Conservation (phyloP, 2,888 invertebrate species). For the Dasypogon diadema region DNA sequence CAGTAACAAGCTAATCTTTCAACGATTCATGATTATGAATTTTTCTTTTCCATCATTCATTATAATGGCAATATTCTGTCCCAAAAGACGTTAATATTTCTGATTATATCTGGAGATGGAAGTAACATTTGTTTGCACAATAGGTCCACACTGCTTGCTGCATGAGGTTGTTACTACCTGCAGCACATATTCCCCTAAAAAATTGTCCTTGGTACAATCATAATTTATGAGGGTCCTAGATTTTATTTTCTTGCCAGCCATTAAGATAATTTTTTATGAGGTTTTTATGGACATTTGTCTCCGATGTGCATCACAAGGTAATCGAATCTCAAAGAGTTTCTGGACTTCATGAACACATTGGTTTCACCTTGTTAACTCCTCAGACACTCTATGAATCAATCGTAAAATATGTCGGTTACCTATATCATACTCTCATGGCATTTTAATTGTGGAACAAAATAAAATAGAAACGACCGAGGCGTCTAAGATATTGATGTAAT, state of each 20-base stretch:
- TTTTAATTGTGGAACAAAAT: too few species aligned
- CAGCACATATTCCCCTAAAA: neutral
- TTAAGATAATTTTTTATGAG: conserved; percentile 46
- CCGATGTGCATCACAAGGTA: conserved; percentile 4
- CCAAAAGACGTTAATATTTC: too few species aligned
- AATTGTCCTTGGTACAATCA: conserved; percentile 22
- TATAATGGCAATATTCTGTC: too few species aligned
- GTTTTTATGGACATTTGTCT: conserved; percentile 41
- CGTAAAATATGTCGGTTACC: conserved; percentile 26
- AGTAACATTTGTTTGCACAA: neutral
- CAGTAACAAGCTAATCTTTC: neutral
- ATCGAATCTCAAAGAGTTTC: conserved; percentile 10
- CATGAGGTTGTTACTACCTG: conserved; percentile 11
- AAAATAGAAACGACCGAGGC: too few species aligned
- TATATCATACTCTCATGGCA: too few species aligned
- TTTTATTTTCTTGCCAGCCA: conserved; percentile 5
- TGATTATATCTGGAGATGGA: too few species aligned
- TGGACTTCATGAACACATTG: neutral
- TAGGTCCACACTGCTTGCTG: neutral
- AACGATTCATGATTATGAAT: neutral
- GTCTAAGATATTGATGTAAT: too few species aligned
- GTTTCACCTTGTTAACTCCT: neutral
- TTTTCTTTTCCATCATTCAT: neutral
- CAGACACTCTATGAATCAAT: conserved; percentile 35
- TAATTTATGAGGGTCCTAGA: conserved; percentile 29